These are phyloP conservation scores for Dyspetes luteomarginatus DNA, from an alignment of 2,888 invertebrate genomes.

Conservation along the genomic window DNA sequence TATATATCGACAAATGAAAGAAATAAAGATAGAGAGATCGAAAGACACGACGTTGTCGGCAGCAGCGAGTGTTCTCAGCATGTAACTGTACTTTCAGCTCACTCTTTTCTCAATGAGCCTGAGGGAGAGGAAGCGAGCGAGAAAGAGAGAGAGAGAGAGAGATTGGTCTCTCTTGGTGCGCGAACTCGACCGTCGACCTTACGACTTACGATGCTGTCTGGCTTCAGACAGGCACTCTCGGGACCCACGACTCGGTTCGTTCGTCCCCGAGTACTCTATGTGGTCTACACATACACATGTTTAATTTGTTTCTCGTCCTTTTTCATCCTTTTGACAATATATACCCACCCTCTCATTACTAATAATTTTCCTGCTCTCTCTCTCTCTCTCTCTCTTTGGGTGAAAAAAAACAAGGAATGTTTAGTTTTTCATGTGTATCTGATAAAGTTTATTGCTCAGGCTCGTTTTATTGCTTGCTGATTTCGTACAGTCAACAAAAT, in stretches of 20 bases:
- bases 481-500: too few species aligned
- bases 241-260: constrained; percentile 63
- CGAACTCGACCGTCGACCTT: constrained; percentile 70
- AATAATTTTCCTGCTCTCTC: too few species aligned
- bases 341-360: too few species aligned
- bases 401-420: too few species aligned
- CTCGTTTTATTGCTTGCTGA: too few species aligned
- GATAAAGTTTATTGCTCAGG: too few species aligned
- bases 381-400: too few species aligned
- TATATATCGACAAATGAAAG: not conserved
- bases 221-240: constrained; percentile 59
- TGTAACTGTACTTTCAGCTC: constrained; percentile 68
- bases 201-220: constrained; percentile 66
- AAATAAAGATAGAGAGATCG: constrained; percentile 53
- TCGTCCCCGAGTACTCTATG: constrained; percentile 23
- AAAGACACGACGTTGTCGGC: constrained; percentile 37
- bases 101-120: constrained; percentile 41
- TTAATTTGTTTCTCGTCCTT: not conserved
- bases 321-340: not conserved
- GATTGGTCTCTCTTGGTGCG: constrained; percentile 53
- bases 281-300: constrained; percentile 8
- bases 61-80: constrained; percentile 54
- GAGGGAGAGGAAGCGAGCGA: constrained; percentile 19
- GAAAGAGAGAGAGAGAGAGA: constrained; percentile 24
- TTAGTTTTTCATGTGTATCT: too few species aligned